Evolutionary conservation across 2,113 vertebrate genomes (phyloP).

Genomic region (Tamias sibiricus): DNA sequence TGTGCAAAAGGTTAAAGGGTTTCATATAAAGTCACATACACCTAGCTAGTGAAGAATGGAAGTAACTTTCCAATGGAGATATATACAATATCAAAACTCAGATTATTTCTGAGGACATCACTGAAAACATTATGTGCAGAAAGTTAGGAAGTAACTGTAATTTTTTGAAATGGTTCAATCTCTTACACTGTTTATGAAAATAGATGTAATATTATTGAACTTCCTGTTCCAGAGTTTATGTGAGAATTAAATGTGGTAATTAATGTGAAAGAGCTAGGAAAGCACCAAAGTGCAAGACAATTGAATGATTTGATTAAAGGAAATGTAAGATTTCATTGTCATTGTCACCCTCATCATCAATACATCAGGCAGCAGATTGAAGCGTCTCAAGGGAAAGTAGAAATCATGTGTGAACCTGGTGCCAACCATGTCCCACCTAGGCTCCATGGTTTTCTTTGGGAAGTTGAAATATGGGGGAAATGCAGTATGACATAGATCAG

Average conservation of each 20-base stretch:
- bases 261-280: not conserved
- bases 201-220: not conserved
- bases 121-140: not conserved
- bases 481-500: not conserved
- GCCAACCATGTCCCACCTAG: fast-evolving
- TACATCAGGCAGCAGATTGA: not conserved
- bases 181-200: not conserved
- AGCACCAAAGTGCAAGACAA: not conserved
- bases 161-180: not conserved
- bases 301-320: not conserved
- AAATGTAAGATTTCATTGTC: not conserved
- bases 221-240: not conserved
- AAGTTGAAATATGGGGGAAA: not conserved
- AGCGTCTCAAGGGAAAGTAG: not conserved
- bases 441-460: not conserved
- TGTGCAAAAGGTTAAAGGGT: not conserved
- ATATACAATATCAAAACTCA: not conserved
- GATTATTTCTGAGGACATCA: not conserved
- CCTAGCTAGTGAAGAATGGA: not conserved
- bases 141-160: not conserved
- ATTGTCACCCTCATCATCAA: not conserved
- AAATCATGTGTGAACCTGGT: fast-evolving
- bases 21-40: not conserved
- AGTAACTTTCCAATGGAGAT: not conserved
- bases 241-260: not conserved